Percentiles rank a stretch among this genome's conserved stretches.
These are phyloP conservation scores for Oreochromis niloticus DNA, from an alignment of 2,113 vertebrate genomes.

Conservation along the genomic window DNA sequence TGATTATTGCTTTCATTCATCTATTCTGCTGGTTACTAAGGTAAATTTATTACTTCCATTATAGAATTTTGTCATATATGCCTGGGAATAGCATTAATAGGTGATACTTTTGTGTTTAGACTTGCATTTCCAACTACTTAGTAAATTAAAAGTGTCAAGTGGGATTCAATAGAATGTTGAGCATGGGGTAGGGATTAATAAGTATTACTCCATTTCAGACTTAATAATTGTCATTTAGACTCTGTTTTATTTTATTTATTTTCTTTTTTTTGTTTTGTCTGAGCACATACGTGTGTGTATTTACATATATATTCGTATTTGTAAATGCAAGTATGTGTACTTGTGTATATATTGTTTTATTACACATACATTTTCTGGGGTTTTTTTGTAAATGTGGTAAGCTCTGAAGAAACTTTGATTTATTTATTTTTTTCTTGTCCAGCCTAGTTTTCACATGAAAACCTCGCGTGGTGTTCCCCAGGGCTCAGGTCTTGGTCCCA, in stretches of 20 bases:
- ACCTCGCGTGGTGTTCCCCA: neutral
- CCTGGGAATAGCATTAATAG: neutral
- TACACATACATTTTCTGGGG: accelerated
- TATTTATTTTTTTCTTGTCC: neutral
- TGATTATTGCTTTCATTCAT: neutral
- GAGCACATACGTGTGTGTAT: no score
- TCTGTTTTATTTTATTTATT: no score
- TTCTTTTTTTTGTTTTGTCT: no score
- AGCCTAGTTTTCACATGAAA: accelerated
- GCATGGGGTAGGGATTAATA: no score
- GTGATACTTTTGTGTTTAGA: neutral
- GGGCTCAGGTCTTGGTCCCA: neutral
- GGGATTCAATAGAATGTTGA: no score
- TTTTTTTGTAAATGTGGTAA: neutral
- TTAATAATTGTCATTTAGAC: no score
- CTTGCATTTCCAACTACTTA: neutral
- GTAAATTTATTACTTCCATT: neutral
- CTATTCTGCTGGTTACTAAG: neutral
- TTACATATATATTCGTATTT: no score
- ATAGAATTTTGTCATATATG: neutral
- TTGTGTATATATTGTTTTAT: neutral
- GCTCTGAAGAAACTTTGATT: neutral
- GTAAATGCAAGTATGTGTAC: no score
- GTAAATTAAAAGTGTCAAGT: neutral
- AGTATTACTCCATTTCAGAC: no score